Evolutionary conservation across 2,797 vertebrate genomes (phyloP).

Genomic region (Ctenopoma multispine): DNA sequence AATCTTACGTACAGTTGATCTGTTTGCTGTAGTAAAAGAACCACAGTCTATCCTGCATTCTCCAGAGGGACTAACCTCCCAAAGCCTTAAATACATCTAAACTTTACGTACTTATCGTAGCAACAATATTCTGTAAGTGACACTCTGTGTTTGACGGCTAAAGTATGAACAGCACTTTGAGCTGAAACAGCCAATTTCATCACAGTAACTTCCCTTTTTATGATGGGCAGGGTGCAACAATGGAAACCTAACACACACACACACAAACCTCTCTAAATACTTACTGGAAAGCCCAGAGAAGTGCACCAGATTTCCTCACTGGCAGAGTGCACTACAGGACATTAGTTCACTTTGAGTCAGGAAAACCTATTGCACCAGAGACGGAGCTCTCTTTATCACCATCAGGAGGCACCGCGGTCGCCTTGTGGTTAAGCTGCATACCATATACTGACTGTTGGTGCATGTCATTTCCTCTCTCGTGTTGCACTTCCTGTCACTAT

Average conservation of each 20-base stretch:
- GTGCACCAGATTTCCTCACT: conserved; percentile 35
- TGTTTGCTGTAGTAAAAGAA: not conserved
- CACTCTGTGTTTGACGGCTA: too few species aligned
- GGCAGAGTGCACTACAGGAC: conserved; percentile 4
- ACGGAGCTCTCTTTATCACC: too few species aligned
- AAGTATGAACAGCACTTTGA: not conserved
- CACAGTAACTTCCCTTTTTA: conserved; percentile 52
- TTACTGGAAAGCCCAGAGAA: conserved; percentile 36
- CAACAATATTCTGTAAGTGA: not conserved
- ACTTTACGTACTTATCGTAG: too few species aligned
- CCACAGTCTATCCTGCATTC: not conserved
- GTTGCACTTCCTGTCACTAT: not conserved
- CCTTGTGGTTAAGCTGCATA: too few species aligned
- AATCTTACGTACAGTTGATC: too few species aligned
- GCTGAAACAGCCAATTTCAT: conserved; percentile 49
- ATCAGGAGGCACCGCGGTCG: too few species aligned
- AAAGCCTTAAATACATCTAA: not conserved
- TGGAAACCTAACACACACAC: conserved; percentile 23
- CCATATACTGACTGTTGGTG: too few species aligned
- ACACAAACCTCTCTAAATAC: conserved; percentile 4
- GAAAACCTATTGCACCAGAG: too few species aligned
- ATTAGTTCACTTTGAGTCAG: not conserved
- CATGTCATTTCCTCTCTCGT: too few species aligned
- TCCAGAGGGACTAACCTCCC: too few species aligned
- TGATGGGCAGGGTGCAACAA: conserved; percentile 28